Base-by-base conservation (phyloP, 2,888 invertebrate genomes). In the Pristionchus mayeri region DNA sequence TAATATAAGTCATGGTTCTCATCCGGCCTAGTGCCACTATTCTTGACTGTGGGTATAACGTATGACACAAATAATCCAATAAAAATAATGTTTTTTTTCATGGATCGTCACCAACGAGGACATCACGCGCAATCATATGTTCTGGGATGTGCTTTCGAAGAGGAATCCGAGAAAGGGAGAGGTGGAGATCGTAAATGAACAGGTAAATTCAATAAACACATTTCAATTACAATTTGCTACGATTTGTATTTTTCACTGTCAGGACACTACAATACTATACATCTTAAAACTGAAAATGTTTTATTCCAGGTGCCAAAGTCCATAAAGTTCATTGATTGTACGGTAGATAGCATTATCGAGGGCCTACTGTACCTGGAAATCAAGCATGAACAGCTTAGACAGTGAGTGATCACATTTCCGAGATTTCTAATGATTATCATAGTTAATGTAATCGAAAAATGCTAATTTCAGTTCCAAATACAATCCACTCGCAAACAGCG, bases 291-390 rank as follows among this genome's bases (percentile, higher is more conserved):
- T 18, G 11, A 21, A 24, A 13, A 44, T 44, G 44, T 44, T 9
- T 13, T 44, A 13, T 13, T 44, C 44, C 44, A 44, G 13, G 44
- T 44, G 44, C 44, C 44, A n/a, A n/a, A n/a, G n/a, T n/a, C n/a
- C n/a, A n/a, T 79, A 34, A n/a, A 16, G 30, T n/a, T 21, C 9
- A 7, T 21, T 16, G 44, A 48, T 7, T 18, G 11, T 11, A 27
- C 50, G 6, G 7, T 30, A 0, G 18, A 3, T 30, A 78, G 27
- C 21, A 37, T 57, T 0, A 40, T 80, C 24, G 57, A 80, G 9
- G 57, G 54, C 21, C 27, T 80, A 21, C 24, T 80, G n/a, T 80
- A 57, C 27, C 57, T 54, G 40, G 80, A 80, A n/a, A 80, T 80
- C 37, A 80, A 80, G 16, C 80, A 80, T 40, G 80, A 80, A 11